phyloP scores from a whole-genome alignment of 2,113 vertebrate species.

The Anguilla japonica region DNA sequence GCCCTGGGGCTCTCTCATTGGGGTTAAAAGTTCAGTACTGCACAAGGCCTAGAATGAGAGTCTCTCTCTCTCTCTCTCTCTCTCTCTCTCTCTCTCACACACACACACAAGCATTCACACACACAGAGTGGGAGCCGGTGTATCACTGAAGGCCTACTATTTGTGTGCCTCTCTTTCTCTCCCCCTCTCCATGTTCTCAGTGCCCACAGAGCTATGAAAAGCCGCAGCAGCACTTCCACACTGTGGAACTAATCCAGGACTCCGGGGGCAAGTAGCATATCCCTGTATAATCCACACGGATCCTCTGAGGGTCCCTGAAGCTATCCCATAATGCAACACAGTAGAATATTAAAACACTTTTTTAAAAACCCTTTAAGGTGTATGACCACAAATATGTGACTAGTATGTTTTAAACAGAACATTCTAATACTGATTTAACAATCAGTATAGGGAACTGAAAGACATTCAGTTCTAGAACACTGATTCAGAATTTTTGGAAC shows the following conservation, averaged over 20 bases:
- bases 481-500: too few species aligned
- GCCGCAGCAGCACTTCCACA: neutral
- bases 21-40: conserved; percentile 59
- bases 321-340: neutral
- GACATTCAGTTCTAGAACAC: neutral
- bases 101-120: conserved; percentile 14
- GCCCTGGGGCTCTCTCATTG: conserved; percentile 36
- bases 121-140: neutral
- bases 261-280: neutral
- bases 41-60: conserved; percentile 28
- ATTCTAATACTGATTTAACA: conserved; percentile 31
- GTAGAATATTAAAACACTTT: neutral
- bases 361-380: neutral
- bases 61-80: neutral
- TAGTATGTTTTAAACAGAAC: neutral
- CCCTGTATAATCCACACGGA: neutral
- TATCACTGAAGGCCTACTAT: conserved; percentile 29
- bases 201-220: neutral
- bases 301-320: neutral
- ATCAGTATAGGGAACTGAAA: neutral
- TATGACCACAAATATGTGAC: too few species aligned
- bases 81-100: neutral
- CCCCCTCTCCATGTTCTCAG: neutral
- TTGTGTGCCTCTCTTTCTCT: neutral
- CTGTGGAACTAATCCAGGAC: neutral